Evolutionary conservation across 1,140 invertebrate genomes (phyloP).

Genomic region (Drosophila parabipectinata): DNA sequence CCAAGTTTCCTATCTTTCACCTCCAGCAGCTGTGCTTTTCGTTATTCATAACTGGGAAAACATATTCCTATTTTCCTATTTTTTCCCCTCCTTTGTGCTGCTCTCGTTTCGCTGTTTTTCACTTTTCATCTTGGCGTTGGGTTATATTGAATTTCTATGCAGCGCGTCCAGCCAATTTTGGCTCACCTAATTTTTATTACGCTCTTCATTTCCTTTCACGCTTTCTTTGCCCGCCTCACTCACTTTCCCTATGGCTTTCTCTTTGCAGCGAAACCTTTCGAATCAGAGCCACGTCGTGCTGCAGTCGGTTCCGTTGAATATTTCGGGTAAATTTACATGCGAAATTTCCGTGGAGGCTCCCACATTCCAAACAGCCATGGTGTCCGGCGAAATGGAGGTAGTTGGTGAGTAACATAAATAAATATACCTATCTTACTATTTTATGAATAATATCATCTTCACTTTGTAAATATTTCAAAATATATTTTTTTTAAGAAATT

Average conservation of each 20-base stretch:
- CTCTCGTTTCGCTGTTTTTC: constrained; percentile 24
- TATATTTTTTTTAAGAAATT: background rate
- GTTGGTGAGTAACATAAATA: constrained; percentile 87
- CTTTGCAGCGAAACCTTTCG: constrained; percentile 85
- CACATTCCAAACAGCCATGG: constrained; percentile 91
- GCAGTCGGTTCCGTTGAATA: constrained; percentile 86
- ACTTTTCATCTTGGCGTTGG: constrained; percentile 17
- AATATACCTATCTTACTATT: too few species aligned
- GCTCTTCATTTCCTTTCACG: constrained; percentile 32
- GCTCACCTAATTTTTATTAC: constrained; percentile 70
- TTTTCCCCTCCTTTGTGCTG: constrained; percentile 11
- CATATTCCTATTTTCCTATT: constrained; percentile 26
- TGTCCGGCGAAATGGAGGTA: constrained; percentile 89
- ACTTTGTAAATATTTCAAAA: too few species aligned
- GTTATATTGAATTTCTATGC: constrained; percentile 76
- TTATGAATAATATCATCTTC: too few species aligned
- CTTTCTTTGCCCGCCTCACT: constrained; percentile 34
- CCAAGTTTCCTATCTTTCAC: constrained; percentile 19
- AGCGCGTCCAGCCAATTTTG: constrained; percentile 65
- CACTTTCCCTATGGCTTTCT: constrained; percentile 23
- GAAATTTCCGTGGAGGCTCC: constrained; percentile 94
- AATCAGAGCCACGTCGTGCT: constrained; percentile 87
- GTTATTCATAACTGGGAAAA: constrained; percentile 51
- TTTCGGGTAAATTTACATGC: constrained; percentile 90
- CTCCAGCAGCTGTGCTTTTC: constrained; percentile 29